Conservation (phyloP, 2,113 vertebrate species). For the Strigops habroptila region DNA sequence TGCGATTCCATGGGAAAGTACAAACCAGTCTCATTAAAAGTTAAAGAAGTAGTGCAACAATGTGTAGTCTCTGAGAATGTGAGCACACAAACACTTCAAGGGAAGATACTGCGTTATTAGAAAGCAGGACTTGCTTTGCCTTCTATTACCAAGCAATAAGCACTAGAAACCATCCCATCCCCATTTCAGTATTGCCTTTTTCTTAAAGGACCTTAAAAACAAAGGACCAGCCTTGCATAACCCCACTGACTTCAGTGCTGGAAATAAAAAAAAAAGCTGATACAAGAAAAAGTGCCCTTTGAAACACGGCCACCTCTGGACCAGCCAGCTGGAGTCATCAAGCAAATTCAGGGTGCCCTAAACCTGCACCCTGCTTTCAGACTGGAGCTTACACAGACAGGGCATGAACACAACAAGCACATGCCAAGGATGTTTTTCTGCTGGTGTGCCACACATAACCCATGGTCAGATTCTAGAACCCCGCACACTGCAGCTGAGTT, state of each 20-base stretch:
- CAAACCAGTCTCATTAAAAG: neutral
- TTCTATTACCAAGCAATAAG: neutral
- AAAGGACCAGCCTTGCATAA: neutral
- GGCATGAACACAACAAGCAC: rapidly evolving
- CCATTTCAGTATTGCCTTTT: neutral
- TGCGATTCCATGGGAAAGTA: neutral
- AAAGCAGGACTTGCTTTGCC: neutral
- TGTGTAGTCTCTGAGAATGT: rapidly evolving
- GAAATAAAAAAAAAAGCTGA: neutral
- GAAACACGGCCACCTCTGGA: neutral
- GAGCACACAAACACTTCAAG: neutral
- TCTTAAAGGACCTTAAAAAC: neutral
- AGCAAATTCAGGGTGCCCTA: neutral
- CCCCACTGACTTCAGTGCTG: neutral
- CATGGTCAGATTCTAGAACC: neutral
- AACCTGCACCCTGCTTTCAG: neutral
- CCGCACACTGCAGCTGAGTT: rapidly evolving
- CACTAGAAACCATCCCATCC: neutral
- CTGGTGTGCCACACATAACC: rapidly evolving
- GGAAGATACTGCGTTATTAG: neutral
- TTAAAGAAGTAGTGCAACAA: neutral
- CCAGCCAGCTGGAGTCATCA: neutral
- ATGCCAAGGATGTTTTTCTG: neutral
- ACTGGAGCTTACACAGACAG: neutral
- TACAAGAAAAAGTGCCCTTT: neutral